Conservation (phyloP, 2,888 invertebrate genomes). For the Gymnoscelis rufifasciata region DNA sequence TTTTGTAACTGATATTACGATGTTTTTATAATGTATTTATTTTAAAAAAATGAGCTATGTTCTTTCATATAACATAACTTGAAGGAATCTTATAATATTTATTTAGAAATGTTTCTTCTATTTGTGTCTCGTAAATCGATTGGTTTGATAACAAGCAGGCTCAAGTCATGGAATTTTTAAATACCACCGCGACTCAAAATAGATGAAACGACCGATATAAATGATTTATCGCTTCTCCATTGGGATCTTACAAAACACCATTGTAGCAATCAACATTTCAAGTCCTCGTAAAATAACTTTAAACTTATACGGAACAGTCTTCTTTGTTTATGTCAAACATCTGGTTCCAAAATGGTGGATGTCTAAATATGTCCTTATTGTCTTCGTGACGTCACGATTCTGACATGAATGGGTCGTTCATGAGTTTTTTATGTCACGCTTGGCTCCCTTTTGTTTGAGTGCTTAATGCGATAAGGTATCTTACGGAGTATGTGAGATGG, state of each 20-base stretch:
- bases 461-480: slow-evolving; percentile 24
- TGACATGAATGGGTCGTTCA: slow-evolving; percentile 38
- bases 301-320: slow-evolving; percentile 14
- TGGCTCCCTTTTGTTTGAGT: slow-evolving; percentile 25
- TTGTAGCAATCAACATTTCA: slow-evolving; percentile 2
- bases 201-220: not conserved
- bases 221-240: not conserved
- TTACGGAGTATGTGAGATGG: slow-evolving; percentile 1
- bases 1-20: no score
- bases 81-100: no score
- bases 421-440: slow-evolving; percentile 28
- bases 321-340: slow-evolving; percentile 23
- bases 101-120: no score
- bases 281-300: slow-evolving; percentile 13
- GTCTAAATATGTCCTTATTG: slow-evolving; percentile 38
- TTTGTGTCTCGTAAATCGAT: no score
- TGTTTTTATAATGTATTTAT: not conserved
- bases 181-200: not conserved
- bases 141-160: no score
- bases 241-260: slow-evolving; percentile 1
- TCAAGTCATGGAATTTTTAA: no score
- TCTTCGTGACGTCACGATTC: slow-evolving; percentile 40
- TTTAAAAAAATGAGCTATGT: no score
- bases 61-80: no score
- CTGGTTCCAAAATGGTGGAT: slow-evolving; percentile 29